Conservation (phyloP, 2,797 vertebrate genomes). For the Smutsia temminckii region DNA sequence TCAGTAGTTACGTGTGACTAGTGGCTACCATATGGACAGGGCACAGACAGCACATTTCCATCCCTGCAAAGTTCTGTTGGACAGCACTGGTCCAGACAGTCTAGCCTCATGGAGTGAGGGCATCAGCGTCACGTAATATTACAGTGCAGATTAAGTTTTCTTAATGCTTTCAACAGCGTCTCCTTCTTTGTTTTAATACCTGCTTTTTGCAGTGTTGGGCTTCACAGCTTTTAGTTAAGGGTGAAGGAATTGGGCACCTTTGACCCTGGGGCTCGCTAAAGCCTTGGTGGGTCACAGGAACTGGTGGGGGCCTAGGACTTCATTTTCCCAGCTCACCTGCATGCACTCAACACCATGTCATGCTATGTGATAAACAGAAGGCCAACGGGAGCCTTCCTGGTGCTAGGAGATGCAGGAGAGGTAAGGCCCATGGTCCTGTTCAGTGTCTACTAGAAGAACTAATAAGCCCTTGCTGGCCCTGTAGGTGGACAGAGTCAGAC, state of each 20-base stretch:
- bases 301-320: background rate
- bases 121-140: background rate
- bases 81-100: background rate
- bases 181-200: background rate
- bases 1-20: background rate
- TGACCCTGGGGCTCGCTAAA: background rate
- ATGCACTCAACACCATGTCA: background rate
- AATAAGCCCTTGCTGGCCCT: background rate
- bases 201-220: background rate
- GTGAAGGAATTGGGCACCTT: background rate
- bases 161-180: background rate
- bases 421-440: background rate
- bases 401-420: background rate
- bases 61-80: background rate
- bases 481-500: background rate
- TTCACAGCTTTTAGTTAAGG: slow-evolving; percentile 17
- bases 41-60: background rate
- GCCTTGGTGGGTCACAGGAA: background rate
- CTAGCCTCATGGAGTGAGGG: background rate
- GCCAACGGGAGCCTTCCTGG: background rate
- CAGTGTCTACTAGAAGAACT: background rate
- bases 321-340: background rate
- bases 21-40: background rate
- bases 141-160: background rate
- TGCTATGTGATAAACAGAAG: background rate